These are phyloP conservation scores for Artibeus jamaicensis DNA, from an alignment of 2,797 vertebrate genomes.

Conservation along the genomic window DNA sequence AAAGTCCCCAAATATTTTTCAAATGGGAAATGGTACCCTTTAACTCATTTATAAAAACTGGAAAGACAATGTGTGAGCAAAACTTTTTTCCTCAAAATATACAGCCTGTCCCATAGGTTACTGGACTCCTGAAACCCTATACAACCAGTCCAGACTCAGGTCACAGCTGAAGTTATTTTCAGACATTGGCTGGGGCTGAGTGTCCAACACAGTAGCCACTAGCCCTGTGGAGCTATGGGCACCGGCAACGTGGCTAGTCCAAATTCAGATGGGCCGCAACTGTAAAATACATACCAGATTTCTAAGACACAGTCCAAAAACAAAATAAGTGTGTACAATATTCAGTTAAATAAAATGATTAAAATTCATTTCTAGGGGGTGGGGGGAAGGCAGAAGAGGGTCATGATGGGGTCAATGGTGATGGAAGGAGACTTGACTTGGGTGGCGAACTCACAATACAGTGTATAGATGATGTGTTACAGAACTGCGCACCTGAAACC, in stretches of 20 bases:
- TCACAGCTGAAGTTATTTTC: background rate
- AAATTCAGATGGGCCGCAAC: background rate
- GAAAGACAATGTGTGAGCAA: background rate
- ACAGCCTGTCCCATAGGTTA: conserved; percentile 14
- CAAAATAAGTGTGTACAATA: background rate
- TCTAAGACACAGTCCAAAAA: background rate
- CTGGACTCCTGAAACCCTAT: background rate
- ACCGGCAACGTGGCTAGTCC: background rate
- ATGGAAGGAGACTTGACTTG: background rate
- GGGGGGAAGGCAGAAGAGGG: background rate
- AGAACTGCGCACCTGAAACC: background rate
- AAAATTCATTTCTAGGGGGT: background rate
- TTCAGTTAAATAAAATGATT: background rate
- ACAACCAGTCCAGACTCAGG: background rate
- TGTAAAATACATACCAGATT: background rate
- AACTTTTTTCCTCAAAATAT: background rate
- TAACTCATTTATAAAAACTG: conserved; percentile 18
- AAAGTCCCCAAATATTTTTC: conserved; percentile 22
- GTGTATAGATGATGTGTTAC: background rate
- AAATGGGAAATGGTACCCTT: background rate
- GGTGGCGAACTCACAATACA: background rate
- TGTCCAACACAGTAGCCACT: background rate
- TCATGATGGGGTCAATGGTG: background rate
- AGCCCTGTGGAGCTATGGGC: background rate
- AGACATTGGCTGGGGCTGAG: background rate